Evolutionary conservation across 1,140 invertebrate genomes (phyloP), one percentile per base, ranked within the genome.

Genomic region (Bilobella aurantiaca): DNA sequence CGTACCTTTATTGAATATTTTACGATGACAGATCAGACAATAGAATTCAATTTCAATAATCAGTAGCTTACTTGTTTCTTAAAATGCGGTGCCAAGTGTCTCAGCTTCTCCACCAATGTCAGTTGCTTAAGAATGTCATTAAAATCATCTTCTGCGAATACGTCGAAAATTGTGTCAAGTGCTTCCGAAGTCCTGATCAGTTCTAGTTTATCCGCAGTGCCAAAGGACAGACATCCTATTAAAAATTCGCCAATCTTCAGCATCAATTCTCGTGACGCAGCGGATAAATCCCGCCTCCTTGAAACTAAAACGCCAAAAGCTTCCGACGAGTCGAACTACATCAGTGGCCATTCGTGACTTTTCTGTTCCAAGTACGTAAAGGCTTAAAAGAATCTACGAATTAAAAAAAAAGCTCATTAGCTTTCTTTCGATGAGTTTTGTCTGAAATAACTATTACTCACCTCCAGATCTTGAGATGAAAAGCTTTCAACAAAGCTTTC

Each of bases 91-190:
- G 80, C 74, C 27, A 89, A 67, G 25, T 74, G 69, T 29, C 77
- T 73, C 0, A 89, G 74, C 71, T 81, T 84, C 18, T 82, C 79
- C 29, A 85, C 78, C 46, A 89, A 77, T 62, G 82, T 78, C 21
- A 87, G 79, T 74, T 86, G 81, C 47, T 76, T 75, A 0, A 85
- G 82, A 65, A 88, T 77, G 30, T 74, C 67, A 75, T 89, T 84
- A 57, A 85, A 84, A 47, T 87, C 82, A 74, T 90, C 88, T 75
- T 89, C 87, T 1, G 85, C 82, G 77, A 86, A 90, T 46, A 90
- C 80, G 75, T 90, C 88, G 77, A 90, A 86, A 58, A 89, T 73
- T 16, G 84, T 82, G 75, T 90, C 88, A 18, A 90, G 75, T 21
- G 85, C 81, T 77, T 90, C 88, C 28, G 87, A 86, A 16, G 84